Evolutionary conservation across 2,113 vertebrate species (phyloP), one percentile per base, ranked within the genome.

Genomic region (Lophura nycthemera): DNA sequence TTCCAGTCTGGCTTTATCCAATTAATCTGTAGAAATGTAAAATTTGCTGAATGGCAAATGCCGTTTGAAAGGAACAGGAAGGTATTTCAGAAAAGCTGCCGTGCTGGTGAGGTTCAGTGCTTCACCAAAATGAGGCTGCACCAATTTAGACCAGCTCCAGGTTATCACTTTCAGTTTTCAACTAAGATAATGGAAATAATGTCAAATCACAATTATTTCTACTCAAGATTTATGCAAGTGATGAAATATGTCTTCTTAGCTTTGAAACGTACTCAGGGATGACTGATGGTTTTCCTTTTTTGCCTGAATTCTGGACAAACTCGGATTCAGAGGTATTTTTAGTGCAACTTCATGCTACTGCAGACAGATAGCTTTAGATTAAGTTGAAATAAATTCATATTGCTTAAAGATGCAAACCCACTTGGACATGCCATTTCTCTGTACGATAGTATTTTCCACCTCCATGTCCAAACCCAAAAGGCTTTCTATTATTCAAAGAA

Each of bases 1-100:
- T 66, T 84, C 63, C 80, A 94, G 40, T 70, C 64, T 30, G 59
- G 47, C 13, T 95, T 77, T 92, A 95, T 61, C 70, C 85, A 96
- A 82, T 91, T 93, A 86, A 73, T 84, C 54, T 75, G 76, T 70
- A 91, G 63, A 90, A 90, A 91, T 15, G 66, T 10, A 70, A 56
- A 32, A 67, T 83, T 67, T 86, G 70, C 73, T 77, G 69, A 0
- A 1, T 66, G 38, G 76, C 69, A 90, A 87, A 73, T 25, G 56
- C 69, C 66, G 61, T 17, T 76, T 0, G 0, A 69, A 76, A 78
- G 70, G 50, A 61, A 79, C 48, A 66, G 3, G 36, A 50, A 47
- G 56, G 65, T 64, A 65, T 87, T 88, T 81, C 2, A 72, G 75
- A 89, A 65, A 93, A 90, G 45, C 63, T 76, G 34, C 73, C 75